These are phyloP conservation scores for Sinocyclocheilus rhinocerous DNA, from an alignment of 2,113 vertebrate species.

Conservation along the genomic window DNA sequence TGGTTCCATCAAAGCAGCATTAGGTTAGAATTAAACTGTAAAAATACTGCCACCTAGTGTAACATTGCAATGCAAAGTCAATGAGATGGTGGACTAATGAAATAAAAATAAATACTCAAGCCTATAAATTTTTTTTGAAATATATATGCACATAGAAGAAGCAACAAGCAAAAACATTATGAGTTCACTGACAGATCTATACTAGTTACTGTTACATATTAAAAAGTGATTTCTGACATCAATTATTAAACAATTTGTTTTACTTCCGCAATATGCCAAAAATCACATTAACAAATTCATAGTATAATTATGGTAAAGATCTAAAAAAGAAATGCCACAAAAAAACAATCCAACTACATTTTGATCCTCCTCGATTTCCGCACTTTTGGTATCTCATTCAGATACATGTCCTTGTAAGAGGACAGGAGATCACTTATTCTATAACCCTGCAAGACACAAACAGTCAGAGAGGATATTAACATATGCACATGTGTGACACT, in stretches of 20 bases:
- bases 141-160: background rate
- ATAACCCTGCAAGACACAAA: conserved; percentile 76
- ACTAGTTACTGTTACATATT: background rate
- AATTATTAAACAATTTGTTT: background rate
- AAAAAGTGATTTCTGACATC: background rate
- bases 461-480: background rate
- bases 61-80: background rate
- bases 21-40: conserved; percentile 16
- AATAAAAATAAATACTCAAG: conserved; percentile 18
- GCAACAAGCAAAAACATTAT: background rate
- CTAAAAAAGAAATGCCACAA: background rate
- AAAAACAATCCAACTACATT: background rate
- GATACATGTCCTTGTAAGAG: conserved; percentile 83
- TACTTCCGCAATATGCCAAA: background rate
- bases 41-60: conserved; percentile 38
- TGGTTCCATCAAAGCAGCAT: background rate
- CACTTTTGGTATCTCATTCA: conserved; percentile 67
- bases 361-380: conserved; percentile 52
- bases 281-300: background rate
- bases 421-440: conserved; percentile 90
- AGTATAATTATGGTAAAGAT: background rate
- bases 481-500: background rate
- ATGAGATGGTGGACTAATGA: background rate
- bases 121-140: background rate
- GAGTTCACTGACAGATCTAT: background rate